phyloP scores from a whole-genome alignment of 2,888 invertebrate species.

The Meganola albula region DNA sequence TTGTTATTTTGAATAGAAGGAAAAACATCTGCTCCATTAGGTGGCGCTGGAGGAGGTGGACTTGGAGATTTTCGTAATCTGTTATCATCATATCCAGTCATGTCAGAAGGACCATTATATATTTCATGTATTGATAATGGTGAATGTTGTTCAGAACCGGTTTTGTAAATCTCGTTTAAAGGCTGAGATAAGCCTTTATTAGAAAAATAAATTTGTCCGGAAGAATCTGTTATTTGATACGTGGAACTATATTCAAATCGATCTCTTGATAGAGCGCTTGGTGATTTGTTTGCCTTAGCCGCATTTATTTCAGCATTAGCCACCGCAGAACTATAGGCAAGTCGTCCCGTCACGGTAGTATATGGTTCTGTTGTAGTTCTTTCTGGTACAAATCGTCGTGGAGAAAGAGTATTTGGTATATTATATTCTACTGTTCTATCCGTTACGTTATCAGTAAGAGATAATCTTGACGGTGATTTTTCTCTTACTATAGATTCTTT shows the following conservation, averaged over 20 bases:
- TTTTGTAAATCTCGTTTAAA: constrained; percentile 73
- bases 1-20: constrained; percentile 60
- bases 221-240: constrained; percentile 62
- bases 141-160: constrained; percentile 76
- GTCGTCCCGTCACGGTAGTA: constrained; percentile 80
- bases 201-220: constrained; percentile 58
- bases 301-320: constrained; percentile 80
- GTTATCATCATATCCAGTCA: constrained; percentile 70
- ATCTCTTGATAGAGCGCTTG: constrained; percentile 75
- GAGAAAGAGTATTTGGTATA: constrained; percentile 76
- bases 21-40: constrained; percentile 77
- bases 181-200: constrained; percentile 54
- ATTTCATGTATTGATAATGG: constrained; percentile 81
- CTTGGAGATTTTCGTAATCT: constrained; percentile 79
- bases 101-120: constrained; percentile 76
- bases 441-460: constrained; percentile 79
- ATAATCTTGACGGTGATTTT: constrained; percentile 80
- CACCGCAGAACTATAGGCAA: constrained; percentile 82
- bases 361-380: constrained; percentile 79
- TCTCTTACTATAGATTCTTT: constrained; percentile 69
- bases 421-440: constrained; percentile 82
- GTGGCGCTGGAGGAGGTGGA: constrained; percentile 90
- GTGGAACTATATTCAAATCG: constrained; percentile 77
- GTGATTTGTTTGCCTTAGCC: constrained; percentile 70
- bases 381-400: constrained; percentile 76